A percentile compares a stretch with the other conserved stretches of the same genome.
phyloP scores from a whole-genome alignment of 2,797 vertebrate genomes.

The Sarcophilus harrisii region DNA sequence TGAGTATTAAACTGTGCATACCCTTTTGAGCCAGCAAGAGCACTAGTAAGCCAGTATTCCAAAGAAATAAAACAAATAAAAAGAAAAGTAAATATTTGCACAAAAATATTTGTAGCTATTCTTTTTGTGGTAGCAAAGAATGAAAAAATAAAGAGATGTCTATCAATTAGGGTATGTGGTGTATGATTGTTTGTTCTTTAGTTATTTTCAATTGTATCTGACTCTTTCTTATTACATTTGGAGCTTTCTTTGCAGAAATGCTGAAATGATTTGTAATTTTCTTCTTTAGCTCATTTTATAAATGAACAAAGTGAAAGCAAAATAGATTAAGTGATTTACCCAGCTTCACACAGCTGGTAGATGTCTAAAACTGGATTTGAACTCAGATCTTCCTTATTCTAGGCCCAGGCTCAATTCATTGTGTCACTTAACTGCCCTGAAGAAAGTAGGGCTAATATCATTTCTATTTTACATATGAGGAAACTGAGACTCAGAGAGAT shows the following conservation, averaged over 20 bases:
- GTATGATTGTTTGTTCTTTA: neutral
- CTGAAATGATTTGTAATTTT: neutral
- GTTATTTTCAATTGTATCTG: neutral
- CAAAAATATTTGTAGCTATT: neutral
- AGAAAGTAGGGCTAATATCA: neutral
- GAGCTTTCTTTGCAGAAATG: neutral
- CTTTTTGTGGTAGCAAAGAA: neutral
- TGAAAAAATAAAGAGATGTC: neutral
- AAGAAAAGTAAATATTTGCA: neutral
- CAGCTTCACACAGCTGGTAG: neutral
- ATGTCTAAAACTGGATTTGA: neutral
- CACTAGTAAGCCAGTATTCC: neutral
- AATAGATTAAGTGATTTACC: neutral
- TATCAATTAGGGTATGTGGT: neutral
- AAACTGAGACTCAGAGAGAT: neutral
- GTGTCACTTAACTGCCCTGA: neutral
- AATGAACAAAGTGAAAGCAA: neutral
- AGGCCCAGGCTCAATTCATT: neutral
- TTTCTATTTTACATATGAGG: neutral
- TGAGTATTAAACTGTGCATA: neutral
- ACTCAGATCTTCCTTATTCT: neutral
- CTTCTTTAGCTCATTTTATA: neutral
- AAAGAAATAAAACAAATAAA: too few species aligned
- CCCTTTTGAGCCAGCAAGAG: neutral
- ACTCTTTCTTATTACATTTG: neutral